Evolutionary conservation across 2,113 vertebrate species (phyloP).

Genomic region (Mirounga angustirostris): DNA sequence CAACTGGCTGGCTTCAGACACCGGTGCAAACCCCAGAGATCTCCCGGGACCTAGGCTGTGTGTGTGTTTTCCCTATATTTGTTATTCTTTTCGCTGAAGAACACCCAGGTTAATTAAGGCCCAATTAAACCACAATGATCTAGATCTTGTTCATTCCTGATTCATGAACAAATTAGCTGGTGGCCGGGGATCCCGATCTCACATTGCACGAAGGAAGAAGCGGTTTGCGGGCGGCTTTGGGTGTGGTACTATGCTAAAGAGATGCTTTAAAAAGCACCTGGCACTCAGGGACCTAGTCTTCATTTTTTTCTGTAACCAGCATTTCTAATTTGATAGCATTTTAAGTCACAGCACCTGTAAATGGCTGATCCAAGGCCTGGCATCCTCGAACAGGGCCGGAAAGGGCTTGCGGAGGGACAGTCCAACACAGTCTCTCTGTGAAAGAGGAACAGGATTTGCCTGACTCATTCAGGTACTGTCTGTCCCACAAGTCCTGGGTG

Average conservation of each 20-base stretch:
- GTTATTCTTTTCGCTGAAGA: conserved; percentile 68
- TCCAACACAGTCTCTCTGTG: neutral
- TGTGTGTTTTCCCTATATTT: neutral
- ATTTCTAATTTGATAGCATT: neutral
- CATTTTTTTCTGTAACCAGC: neutral
- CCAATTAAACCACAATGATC: conserved; percentile 71
- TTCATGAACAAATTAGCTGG: conserved; percentile 62
- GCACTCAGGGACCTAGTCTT: accelerated
- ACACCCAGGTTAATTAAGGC: conserved; percentile 76
- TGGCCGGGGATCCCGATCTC: neutral
- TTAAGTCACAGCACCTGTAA: neutral
- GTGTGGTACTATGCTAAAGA: accelerated
- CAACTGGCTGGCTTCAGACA: neutral
- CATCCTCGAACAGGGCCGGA: too few relatives aligned
- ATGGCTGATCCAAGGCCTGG: accelerated
- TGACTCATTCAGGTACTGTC: accelerated
- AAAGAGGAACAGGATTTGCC: neutral
- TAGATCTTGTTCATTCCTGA: conserved; percentile 73
- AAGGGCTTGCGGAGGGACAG: too few relatives aligned
- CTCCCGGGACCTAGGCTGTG: conserved; percentile 55
- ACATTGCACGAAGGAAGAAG: neutral
- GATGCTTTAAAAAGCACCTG: neutral
- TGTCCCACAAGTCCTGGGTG: too few relatives aligned
- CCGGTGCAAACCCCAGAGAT: conserved; percentile 54
- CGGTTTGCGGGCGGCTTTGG: accelerated